A percentile compares a stretch with the other conserved stretches of the same genome.
Evolutionary conservation across 2,888 invertebrate species (phyloP).

Genomic region (Drosophila fungiperda): DNA sequence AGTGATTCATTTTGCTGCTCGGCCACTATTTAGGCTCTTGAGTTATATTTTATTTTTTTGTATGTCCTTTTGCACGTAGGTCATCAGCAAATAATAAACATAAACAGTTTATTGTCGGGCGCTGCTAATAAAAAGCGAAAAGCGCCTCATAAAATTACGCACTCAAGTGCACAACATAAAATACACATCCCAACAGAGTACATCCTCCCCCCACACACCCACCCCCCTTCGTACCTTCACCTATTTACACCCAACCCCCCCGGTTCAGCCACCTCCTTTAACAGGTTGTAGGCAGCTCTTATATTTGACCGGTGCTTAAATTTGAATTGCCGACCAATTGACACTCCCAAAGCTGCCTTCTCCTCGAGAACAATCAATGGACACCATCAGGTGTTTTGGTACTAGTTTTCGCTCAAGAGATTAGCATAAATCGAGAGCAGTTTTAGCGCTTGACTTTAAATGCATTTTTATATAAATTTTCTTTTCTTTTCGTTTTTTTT

Average conservation of each 20-base stretch:
- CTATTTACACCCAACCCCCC: background rate
- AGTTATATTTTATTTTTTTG: conserved; percentile 10
- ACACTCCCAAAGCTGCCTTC: conserved; percentile 15
- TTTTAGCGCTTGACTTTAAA: conserved; percentile 20
- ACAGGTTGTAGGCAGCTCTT: conserved; percentile 20
- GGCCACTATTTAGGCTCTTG: conserved; percentile 54
- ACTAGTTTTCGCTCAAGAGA: conserved; percentile 37
- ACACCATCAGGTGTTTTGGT: conserved; percentile 2
- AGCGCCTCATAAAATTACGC: conserved; percentile 76
- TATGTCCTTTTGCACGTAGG: conserved; percentile 74
- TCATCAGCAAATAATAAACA: conserved; percentile 83
- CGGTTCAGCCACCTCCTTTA: background rate
- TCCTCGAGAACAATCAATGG: conserved; percentile 18
- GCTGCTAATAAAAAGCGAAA: conserved; percentile 75
- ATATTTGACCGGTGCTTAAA: conserved; percentile 57
- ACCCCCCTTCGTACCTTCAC: background rate
- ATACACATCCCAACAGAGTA: conserved; percentile 52
- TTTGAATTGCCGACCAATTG: conserved; percentile 66
- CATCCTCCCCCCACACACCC: background rate
- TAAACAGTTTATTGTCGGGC: conserved; percentile 80
- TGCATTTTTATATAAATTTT: conserved; percentile 14
- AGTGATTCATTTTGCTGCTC: conserved; percentile 73
- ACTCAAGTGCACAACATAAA: conserved; percentile 79
- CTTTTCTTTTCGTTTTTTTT: background rate
- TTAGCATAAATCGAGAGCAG: conserved; percentile 67